These are phyloP conservation scores for Rhodeus uyekii DNA, from an alignment of 2,797 vertebrate genomes.

Conservation along the genomic window DNA sequence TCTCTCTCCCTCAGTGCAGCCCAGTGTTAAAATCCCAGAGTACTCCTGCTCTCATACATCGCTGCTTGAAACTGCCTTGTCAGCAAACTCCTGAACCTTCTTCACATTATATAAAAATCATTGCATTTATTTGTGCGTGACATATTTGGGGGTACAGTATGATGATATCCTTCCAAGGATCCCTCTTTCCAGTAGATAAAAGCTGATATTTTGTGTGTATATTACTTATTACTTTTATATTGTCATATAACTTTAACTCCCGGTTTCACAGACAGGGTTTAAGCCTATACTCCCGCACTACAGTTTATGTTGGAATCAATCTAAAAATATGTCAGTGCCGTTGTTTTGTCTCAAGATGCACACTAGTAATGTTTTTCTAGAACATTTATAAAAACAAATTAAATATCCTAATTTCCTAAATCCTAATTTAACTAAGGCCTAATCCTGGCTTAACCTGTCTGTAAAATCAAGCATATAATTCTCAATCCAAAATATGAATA, in stretches of 20 bases:
- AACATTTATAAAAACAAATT: background rate
- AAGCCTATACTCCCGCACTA: background rate
- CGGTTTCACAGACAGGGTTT: background rate
- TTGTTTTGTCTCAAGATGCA: background rate
- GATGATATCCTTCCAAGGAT: background rate
- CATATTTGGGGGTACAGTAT: background rate
- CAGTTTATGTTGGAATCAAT: background rate
- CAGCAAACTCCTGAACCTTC: constrained; percentile 33
- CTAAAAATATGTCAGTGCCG: background rate
- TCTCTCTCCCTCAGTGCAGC: background rate
- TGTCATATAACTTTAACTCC: background rate
- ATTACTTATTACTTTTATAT: background rate
- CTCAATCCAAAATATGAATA: background rate
- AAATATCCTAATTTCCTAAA: background rate
- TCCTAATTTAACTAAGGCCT: background rate
- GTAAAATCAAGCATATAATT: background rate
- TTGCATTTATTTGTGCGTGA: constrained; percentile 13
- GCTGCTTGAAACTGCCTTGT: constrained; percentile 1
- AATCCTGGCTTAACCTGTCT: background rate
- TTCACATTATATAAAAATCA: background rate
- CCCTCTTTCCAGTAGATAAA: background rate
- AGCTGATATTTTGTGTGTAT: background rate
- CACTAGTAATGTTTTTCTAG: background rate
- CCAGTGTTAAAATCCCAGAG: background rate
- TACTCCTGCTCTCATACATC: background rate